Conservation (phyloP, 2,113 vertebrate species). For the Jaculus jaculus region DNA sequence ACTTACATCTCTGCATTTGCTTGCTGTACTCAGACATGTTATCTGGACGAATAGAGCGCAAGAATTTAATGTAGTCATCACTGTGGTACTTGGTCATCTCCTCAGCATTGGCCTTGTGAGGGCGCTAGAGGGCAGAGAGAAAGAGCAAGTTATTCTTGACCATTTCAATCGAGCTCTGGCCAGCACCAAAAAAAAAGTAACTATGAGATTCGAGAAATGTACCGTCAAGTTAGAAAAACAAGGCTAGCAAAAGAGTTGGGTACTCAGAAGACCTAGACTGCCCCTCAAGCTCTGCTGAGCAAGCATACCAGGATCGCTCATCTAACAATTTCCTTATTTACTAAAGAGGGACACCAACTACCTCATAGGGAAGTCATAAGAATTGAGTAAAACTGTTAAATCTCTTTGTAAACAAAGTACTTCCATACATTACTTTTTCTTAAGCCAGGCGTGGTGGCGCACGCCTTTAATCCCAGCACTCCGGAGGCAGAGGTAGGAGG, state of each 20-base stretch:
- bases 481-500: too few relatives aligned
- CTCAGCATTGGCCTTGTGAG: slow-evolving; percentile 97
- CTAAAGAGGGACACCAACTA: background rate
- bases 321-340: slow-evolving; percentile 34
- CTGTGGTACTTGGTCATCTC: slow-evolving; percentile 99
- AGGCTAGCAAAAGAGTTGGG: too few relatives aligned
- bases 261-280: too few relatives aligned
- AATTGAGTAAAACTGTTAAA: background rate
- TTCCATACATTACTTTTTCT: too few relatives aligned
- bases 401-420: slow-evolving; percentile 1
- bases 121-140: slow-evolving; percentile 87
- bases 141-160: slow-evolving; percentile 24
- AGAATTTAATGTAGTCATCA: slow-evolving; percentile 98
- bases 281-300: background rate
- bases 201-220: background rate
- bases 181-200: background rate
- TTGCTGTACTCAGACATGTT: slow-evolving; percentile 99
- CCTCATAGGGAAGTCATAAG: background rate
- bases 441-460: too few relatives aligned
- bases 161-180: background rate
- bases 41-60: slow-evolving; percentile 96
- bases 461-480: too few relatives aligned
- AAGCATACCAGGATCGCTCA: background rate
- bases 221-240: too few relatives aligned
- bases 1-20: slow-evolving; percentile 99